These are phyloP conservation scores for Ceuthmochares aereus DNA, from an alignment of 2,113 vertebrate species.

Conservation along the genomic window DNA sequence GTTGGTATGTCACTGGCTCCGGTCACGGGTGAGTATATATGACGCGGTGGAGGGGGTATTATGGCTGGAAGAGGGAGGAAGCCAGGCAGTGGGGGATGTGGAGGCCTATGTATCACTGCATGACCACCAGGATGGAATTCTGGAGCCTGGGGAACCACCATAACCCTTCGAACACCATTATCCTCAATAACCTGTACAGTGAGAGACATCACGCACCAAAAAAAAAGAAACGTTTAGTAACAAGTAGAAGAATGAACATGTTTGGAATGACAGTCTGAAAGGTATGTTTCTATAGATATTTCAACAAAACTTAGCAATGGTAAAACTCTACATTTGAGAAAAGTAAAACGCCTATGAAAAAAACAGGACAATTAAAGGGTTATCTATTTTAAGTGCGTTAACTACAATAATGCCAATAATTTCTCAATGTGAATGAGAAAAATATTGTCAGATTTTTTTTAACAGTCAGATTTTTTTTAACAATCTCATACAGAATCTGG, in stretches of 20 bases:
- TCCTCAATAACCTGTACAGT: slow-evolving; percentile 92
- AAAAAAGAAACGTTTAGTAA: background rate
- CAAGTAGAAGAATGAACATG: background rate
- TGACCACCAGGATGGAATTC: slow-evolving; percentile 95
- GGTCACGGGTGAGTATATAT: slow-evolving; percentile 89
- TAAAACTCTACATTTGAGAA: background rate
- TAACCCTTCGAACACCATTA: slow-evolving; percentile 94
- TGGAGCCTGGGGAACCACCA: slow-evolving; percentile 95
- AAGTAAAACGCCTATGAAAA: background rate
- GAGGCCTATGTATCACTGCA: slow-evolving; percentile 90
- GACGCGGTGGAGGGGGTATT: slow-evolving; percentile 90
- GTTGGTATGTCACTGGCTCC: slow-evolving; percentile 89
- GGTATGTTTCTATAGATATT: background rate
- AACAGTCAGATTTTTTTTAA: background rate
- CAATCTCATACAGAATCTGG: background rate
- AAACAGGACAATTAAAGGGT: background rate
- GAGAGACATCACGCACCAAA: background rate
- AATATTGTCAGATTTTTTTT: background rate
- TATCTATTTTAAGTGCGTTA: background rate
- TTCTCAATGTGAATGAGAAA: background rate
- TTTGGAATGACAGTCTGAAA: background rate
- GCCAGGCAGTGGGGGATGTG: slow-evolving; percentile 90
- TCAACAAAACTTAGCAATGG: background rate
- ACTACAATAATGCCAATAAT: background rate
- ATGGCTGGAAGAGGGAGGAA: slow-evolving; percentile 95